phyloP scores from a whole-genome alignment of 2,888 invertebrate genomes.

The Cephus nigrinus region DNA sequence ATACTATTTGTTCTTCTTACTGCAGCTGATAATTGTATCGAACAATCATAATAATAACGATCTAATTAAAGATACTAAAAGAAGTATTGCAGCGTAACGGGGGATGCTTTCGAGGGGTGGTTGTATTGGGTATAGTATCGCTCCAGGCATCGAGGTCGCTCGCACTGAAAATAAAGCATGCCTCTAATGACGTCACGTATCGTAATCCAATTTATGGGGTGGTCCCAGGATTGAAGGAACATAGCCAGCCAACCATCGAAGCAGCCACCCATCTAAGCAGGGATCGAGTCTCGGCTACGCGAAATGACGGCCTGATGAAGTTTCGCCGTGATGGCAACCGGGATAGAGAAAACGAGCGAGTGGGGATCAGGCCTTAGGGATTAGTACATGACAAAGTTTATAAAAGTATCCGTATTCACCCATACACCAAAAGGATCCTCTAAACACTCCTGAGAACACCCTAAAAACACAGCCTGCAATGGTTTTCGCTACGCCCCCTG shows the following conservation, averaged over 20 bases:
- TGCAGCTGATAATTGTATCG: background rate
- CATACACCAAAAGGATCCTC: conserved; percentile 18
- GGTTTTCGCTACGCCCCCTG: background rate
- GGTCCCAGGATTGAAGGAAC: conserved; percentile 30
- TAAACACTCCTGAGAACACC: background rate
- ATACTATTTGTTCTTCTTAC: background rate
- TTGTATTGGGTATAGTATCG: conserved; percentile 3
- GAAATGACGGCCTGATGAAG: conserved; percentile 65
- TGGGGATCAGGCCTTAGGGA: conserved; percentile 51
- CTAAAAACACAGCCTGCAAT: conserved; percentile 9
- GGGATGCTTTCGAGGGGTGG: background rate
- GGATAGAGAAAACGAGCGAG: conserved; percentile 10
- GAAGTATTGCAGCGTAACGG: background rate
- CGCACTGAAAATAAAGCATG: conserved; percentile 53
- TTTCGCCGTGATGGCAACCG: conserved; percentile 53
- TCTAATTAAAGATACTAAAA: background rate
- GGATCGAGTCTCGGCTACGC: conserved; percentile 52
- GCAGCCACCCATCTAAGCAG: conserved; percentile 33
- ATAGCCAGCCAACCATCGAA: conserved; percentile 7
- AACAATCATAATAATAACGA: background rate
- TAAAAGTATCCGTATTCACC: conserved; percentile 52
- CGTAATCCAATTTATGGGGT: conserved; percentile 64
- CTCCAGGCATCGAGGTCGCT: conserved; percentile 7
- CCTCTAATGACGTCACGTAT: conserved; percentile 65
- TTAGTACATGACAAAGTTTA: conserved; percentile 64